Base-by-base conservation (phyloP, 1,140 invertebrate species). In the Onthophagus taurus region DNA sequence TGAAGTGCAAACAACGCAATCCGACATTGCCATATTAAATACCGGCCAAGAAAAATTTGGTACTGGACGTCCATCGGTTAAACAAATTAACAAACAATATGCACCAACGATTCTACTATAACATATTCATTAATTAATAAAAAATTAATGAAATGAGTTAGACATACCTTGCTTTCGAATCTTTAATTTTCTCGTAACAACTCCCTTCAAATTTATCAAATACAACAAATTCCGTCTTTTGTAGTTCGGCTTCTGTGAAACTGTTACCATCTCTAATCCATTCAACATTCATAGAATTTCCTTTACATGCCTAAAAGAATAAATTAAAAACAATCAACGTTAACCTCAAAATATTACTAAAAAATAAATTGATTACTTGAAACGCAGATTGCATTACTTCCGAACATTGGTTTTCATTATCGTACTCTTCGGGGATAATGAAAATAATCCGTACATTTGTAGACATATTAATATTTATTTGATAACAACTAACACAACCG, bases 11-110 rank as follows among this genome's bases (percentile, higher is more conserved):
- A 91, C 66, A 5, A 81, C 68, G 2, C 89, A 58, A 37, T 77
- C 76, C 52, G 78, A 74, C 89, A 93, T 90, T 1, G 85, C 80
- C 24, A 85, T 74, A 17, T 81, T 86, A 55, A 77, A 87, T 8
- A 90, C 71, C n/a, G 89, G 86, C 52, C 74, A 76, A 1, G 68
- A 72, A 12, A 77, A 80, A 46, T 78, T 71, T 0, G 88, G 89
- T 44, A 93, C 80, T n/a, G 81, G 68, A 50, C 77, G 69, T 12
- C 75, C 75, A 55, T 80, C 75, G 12, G 73, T 70, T 31, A 90
- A 65, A 57, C 85, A 90, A 38, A 76, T 72, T 8, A 85, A 65
- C n/a, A 92, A 60, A 59, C 86, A 91, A 24, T 75, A 71, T 8
- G 89, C 85, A 1, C 88, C 87, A 44, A 89, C 63, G 42, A 92